These are phyloP conservation scores for Poecilia velifera DNA, from an alignment of 2,797 vertebrate genomes.

Conservation along the genomic window DNA sequence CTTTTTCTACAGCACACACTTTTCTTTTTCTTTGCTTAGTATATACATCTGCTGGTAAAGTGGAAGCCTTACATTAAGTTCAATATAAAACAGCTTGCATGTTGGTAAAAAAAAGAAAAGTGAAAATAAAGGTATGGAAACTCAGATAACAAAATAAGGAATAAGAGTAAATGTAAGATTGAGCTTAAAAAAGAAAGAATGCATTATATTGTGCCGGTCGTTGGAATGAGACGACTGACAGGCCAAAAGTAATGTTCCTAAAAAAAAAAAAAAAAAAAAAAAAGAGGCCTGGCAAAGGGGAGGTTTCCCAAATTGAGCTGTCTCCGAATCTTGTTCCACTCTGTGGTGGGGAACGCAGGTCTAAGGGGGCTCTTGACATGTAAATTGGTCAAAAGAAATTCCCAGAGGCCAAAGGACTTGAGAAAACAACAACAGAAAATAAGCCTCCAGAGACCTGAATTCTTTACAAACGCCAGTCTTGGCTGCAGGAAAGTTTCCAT, in stretches of 20 bases:
- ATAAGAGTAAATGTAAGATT: background rate
- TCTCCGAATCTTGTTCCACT: conserved; percentile 45
- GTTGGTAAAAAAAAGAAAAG: background rate
- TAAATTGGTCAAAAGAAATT: conserved; percentile 66
- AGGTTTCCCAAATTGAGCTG: conserved; percentile 61
- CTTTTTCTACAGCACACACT: conserved; percentile 30
- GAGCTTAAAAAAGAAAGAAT: conserved; percentile 9
- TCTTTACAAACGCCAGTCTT: conserved; percentile 57
- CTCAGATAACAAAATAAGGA: conserved; percentile 1
- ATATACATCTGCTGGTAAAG: conserved; percentile 28
- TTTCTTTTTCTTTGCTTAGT: conserved; percentile 27
- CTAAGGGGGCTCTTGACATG: conserved; percentile 69
- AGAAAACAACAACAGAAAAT: conserved; percentile 60
- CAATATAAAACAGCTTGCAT: conserved; percentile 18
- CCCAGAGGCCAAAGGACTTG: conserved; percentile 54
- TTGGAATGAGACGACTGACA: conserved; percentile 51
- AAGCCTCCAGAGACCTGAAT: conserved; percentile 52
- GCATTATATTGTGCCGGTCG: background rate
- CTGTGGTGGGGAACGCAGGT: conserved; percentile 43
- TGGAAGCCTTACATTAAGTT: conserved; percentile 19
- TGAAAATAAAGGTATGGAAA: background rate
- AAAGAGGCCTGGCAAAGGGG: conserved; percentile 33
- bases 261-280: conserved; percentile 18
- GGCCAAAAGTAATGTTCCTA: conserved; percentile 23
- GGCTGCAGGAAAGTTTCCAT: conserved; percentile 60